Evolutionary conservation across 2,797 vertebrate genomes (phyloP), one percentile per base, ranked within the genome.

Genomic region (Artibeus lituratus): DNA sequence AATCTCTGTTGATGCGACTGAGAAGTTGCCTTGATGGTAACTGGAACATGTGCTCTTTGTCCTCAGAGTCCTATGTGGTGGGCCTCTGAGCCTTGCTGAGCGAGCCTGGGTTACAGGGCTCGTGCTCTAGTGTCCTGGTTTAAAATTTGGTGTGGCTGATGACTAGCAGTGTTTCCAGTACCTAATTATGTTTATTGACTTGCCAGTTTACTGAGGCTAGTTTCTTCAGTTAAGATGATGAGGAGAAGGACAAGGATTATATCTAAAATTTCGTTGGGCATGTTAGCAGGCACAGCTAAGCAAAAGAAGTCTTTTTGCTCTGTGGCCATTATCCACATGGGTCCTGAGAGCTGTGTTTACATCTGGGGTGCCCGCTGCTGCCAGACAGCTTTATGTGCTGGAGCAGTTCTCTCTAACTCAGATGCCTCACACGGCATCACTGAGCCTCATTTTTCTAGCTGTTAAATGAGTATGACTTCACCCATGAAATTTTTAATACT

Each of bases 231-330:
- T 65, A 16, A 10, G 35, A 44, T 47, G 78, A 29, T 67, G 51
- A 91, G 32, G 26, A 65, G 26, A 65, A 69, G 47, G 70, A 37
- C 6, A 91, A 78, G 49, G 19, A 12, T 94, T 39, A 12, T 59
- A 21, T 24, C 19, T 1, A 15, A 8, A 47, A 35, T 9, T 59
- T 3, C n/a, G 0, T 73, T 70, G 22, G 10, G 18, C 80, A 11
- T 10, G 35, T 87, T 81, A 39, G 8, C 44, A 11, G 53, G 29
- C 39, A 5, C 5, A 87, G 21, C 37, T 81, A 19, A 80, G 39
- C 72, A 59, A 47, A 83, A 18, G 32, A 19, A 32, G 21, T 44
- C 15, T 76, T 65, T 62, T 44, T 44, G 0, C 0, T 35, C 19
- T 81, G 3, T 53, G 55, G 42, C 42, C 24, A 3, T 55, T 39